Base-by-base conservation (phyloP, 2,888 invertebrate genomes). In the Onthophagus sagittarius region DNA sequence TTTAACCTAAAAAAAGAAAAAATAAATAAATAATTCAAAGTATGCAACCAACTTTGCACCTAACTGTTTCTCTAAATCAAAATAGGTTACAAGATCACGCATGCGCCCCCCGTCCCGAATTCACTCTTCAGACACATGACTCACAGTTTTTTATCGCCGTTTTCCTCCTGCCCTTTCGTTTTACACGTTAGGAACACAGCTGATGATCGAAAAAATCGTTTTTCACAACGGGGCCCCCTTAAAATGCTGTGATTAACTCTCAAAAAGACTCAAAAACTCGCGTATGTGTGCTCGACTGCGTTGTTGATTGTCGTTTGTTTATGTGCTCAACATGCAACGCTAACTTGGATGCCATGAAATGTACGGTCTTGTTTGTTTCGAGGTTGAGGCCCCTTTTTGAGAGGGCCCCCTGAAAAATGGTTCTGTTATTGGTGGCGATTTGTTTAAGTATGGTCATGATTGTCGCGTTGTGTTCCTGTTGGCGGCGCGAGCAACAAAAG, bases 401-500 rank as follows among this genome's bases (percentile, higher is more conserved):
- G 11, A 53, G 11, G 39, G 39, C 39, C 67, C 67, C n/a, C 32
- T 71, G 64, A 72, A 76, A 75, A 74, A 78, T 79, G 81, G 78
- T 77, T 74, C 75, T 78, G 67, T 69, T 77, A 65, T 69, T 77
- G 67, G 69, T 79, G 65, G 79, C 81, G 67, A 77, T 80, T 75
- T 83, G 83, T 79, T 75, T 82, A 74, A 79, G 80, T 72, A 79
- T 84, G 76, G 81, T 83, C 63, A 81, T 83, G 79, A 81, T 82
- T 72, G 76, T 84, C 63, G 81, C 81, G 73, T 79, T 85, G 73
- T 85, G 85, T 75, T 77, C 84, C 15, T 85, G 85, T 72, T 85
- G 85, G 85, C 83, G 82, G 75, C 82, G 83, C 75, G 84, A 83
- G 77, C 79, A 81, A 4, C 82, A 84, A 73, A 84, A 84, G 84